These are phyloP conservation scores for Lycocerus yunnanus DNA, from an alignment of 2,888 invertebrate genomes.

Conservation along the genomic window DNA sequence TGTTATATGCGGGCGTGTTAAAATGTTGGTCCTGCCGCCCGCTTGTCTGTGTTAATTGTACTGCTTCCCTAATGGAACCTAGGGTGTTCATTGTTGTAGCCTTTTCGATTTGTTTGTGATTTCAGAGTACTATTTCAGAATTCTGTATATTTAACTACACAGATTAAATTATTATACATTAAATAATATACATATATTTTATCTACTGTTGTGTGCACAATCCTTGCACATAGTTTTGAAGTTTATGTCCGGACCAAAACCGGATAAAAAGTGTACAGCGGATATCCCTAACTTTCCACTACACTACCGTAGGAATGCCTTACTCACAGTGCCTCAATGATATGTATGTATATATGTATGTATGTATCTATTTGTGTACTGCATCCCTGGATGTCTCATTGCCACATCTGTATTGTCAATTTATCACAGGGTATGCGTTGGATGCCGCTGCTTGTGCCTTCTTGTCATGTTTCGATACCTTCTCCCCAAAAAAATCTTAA, in stretches of 20 bases:
- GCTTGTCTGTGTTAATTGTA: conserved; percentile 52
- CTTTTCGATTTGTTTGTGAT: conserved; percentile 57
- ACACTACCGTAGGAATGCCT: conserved; percentile 80
- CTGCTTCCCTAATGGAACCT: conserved; percentile 57
- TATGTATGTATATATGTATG: conserved; percentile 56
- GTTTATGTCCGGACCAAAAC: conserved; percentile 47
- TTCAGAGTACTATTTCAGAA: conserved; percentile 49
- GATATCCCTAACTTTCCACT: conserved; percentile 60
- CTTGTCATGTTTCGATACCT: conserved; percentile 46
- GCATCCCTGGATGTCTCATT: conserved; percentile 53
- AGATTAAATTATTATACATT: conserved; percentile 53
- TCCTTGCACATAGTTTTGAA: conserved; percentile 57
- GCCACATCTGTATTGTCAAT: conserved; percentile 42
- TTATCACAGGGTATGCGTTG: conserved; percentile 42
- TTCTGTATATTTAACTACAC: conserved; percentile 56
- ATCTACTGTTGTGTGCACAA: conserved; percentile 59
- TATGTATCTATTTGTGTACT: conserved; percentile 54
- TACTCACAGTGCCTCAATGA: conserved; percentile 79
- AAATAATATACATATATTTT: conserved; percentile 55
- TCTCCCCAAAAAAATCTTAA: conserved; percentile 35
- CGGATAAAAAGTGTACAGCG: conserved; percentile 47
- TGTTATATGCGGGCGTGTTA: conserved; percentile 43
- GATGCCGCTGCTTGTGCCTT: conserved; percentile 55
- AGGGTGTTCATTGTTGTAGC: conserved; percentile 58
- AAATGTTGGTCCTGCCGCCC: conserved; percentile 29